Base-by-base conservation (phyloP, 2,888 invertebrate genomes). In the Diarsia brunnea region DNA sequence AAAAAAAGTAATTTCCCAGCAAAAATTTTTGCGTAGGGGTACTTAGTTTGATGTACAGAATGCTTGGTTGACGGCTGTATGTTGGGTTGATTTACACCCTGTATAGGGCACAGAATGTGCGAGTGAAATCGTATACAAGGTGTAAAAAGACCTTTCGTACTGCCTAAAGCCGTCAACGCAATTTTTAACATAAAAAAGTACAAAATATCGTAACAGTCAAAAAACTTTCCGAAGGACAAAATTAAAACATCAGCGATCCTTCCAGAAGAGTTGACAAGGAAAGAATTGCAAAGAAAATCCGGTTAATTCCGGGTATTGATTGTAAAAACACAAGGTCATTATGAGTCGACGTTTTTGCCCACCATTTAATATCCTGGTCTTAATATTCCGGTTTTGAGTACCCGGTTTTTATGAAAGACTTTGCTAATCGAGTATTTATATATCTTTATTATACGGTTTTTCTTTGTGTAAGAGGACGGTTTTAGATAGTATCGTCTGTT, bases 321-420 rank as follows among this genome's bases (percentile, higher is more conserved):
- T 74, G 67, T 60, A 76, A 63, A 74, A 84, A 74, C 70, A 74
- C 75, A 87, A 77, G 73, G 78, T 88, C 78, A 84, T 78, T 76
- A 76, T 82, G 84, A 86, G 69, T 77, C 47, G 63, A 75, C 87
- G 72, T 68, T 78, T 88, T 86, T 84, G 16, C 27, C 51, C 66
- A 58, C 51, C 79, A 24, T 88, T 88, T 88, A 88, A 88, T 88
- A 86, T 79, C 79, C 65, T 47, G 73, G 31, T 75, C 73, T 80
- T 83, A 86, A 86, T 88, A 88, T 79, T 73, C 69, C 66, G 65
- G 64, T 38, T 31, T 38, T 69, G 63, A 64, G 49, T n/a, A 64
- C 31, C 60, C 75, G 78, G 68, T 86, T 72, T 65, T 81, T 61
- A 79, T 80, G 73, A 79, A 84, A 74, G 68, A 64, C 45, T 77